Conservation (phyloP, 2,113 vertebrate species). For the zebrafish (Danio rerio) region GRCz12tu NC_133193.1:49445001-49445500, state of each 20-base stretch:
- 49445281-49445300: background rate
- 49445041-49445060: background rate
- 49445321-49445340: background rate
- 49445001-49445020: background rate
- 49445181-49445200: background rate
- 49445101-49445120: background rate
- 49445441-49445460: background rate
- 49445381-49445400: background rate
- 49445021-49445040: background rate
- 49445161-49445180: background rate
- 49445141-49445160: background rate
- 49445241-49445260: background rate
- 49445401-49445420: background rate
- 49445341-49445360: background rate
- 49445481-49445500: background rate
- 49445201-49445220: background rate
- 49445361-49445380: background rate
- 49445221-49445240: background rate
- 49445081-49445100: conserved; percentile 6
- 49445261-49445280: background rate
- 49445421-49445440: background rate
- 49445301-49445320: background rate
- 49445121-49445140: conserved; percentile 10
- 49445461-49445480: background rate
- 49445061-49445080: background rate